These are phyloP conservation scores for Galagoides demidoff DNA, from an alignment of 2,797 vertebrate genomes.

Conservation along the genomic window DNA sequence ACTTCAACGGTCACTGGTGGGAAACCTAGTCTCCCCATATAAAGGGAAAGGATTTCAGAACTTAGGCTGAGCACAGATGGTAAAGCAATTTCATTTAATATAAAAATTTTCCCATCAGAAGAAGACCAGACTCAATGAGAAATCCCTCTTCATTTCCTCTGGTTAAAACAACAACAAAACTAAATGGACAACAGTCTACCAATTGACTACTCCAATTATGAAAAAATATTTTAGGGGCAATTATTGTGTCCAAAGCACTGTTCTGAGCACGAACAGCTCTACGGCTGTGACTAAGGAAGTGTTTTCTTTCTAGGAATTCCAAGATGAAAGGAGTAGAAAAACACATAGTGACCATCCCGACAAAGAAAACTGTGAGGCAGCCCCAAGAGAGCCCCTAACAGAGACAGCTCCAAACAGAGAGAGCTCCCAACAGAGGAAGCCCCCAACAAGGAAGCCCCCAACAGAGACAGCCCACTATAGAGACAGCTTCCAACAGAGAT, in stretches of 20 bases:
- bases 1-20: constrained; percentile 56
- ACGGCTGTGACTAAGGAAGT: background rate
- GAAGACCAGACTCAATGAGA: constrained; percentile 51
- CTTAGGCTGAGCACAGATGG: constrained; percentile 46
- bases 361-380: background rate
- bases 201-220: background rate
- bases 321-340: background rate
- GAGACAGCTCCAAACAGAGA: too few relatives aligned
- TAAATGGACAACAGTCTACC: background rate
- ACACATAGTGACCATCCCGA: background rate
- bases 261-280: background rate
- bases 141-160: constrained; percentile 54
- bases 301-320: constrained; percentile 39
- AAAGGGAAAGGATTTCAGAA: constrained; percentile 48
- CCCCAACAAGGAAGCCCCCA: too few relatives aligned
- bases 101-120: constrained; percentile 64
- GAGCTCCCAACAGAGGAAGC: too few relatives aligned
- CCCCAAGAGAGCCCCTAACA: background rate
- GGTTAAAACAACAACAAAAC: constrained; percentile 57
- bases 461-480: too few relatives aligned
- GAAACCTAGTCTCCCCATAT: constrained; percentile 38
- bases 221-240: background rate
- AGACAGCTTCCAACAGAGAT: too few relatives aligned
- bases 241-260: background rate
- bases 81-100: constrained; percentile 61